Evolutionary conservation across 1,140 invertebrate species (phyloP).

Genomic region (fruit fly (Drosophila melanogaster)): DNA sequence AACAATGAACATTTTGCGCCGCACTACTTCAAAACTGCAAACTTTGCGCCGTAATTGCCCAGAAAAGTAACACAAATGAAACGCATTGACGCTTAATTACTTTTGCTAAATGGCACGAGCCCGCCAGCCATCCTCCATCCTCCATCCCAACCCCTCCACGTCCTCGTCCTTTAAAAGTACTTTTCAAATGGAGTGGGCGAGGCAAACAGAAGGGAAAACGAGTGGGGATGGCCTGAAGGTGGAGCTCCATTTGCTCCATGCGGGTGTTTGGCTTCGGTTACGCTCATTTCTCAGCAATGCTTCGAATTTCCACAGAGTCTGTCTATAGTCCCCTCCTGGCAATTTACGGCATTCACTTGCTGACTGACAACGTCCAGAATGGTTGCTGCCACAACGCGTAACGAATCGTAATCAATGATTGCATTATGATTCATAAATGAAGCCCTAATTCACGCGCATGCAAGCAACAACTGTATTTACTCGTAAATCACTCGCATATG

Average conservation of each 20-base stretch:
- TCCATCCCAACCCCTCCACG: neutral
- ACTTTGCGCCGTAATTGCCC: conserved; percentile 70
- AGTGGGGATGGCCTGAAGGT: neutral
- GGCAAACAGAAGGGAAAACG: conserved; percentile 6
- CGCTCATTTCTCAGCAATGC: conserved; percentile 2
- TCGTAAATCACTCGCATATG: too few species aligned
- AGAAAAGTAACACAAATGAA: conserved; percentile 81
- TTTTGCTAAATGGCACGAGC: conserved; percentile 73
- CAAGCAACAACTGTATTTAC: too few species aligned
- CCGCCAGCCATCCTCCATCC: conserved; percentile 1
- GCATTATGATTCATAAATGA: too few species aligned
- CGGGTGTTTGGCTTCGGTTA: conserved; percentile 15
- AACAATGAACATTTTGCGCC: conserved; percentile 75
- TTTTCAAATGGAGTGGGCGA: conserved; percentile 7
- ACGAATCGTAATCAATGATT: neutral
- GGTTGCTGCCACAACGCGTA: neutral
- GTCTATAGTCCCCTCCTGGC: conserved; percentile 1
- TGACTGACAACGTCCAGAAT: conserved; percentile 10
- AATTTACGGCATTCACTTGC: conserved; percentile 54
- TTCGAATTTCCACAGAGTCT: conserved; percentile 29
- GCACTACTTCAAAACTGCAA: conserved; percentile 51
- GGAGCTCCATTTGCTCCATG: conserved; percentile 4
- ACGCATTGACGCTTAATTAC: conserved; percentile 80
- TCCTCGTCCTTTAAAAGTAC: neutral
- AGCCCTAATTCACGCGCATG: too few species aligned